phyloP scores from a whole-genome alignment of 2,888 invertebrate species.

The Torymus tubicola region DNA sequence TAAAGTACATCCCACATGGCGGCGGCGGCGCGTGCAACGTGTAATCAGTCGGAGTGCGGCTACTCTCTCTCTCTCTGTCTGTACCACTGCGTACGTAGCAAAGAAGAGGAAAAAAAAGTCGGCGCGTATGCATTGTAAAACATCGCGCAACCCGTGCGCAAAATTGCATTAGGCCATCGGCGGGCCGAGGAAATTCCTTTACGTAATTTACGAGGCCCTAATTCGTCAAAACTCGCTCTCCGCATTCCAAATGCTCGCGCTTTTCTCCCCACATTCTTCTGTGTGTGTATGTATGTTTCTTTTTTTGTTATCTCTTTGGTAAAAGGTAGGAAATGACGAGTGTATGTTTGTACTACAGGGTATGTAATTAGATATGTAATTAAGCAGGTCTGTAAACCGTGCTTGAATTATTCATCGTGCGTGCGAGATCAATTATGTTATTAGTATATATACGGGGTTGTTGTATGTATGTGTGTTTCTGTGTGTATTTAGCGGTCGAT shows the following conservation, averaged over 20 bases:
- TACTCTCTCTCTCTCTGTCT: too few relatives aligned
- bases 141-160: not conserved
- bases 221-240: conserved; percentile 11
- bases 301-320: too few relatives aligned
- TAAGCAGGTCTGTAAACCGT: not conserved
- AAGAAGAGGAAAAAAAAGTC: not conserved
- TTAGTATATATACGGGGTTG: not conserved
- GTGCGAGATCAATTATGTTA: conserved; percentile 23
- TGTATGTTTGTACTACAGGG: not conserved
- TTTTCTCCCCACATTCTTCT: not conserved
- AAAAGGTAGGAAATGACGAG: too few relatives aligned
- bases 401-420: not conserved
- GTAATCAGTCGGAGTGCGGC: too few relatives aligned
- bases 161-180: conserved; percentile 5
- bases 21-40: too few relatives aligned
- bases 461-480: too few relatives aligned
- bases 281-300: too few relatives aligned
- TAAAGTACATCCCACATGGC: too few relatives aligned
- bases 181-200: conserved; percentile 4
- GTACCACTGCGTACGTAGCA: not conserved
- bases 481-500: not conserved
- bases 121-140: not conserved
- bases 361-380: not conserved
- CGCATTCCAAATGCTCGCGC: conserved; percentile 6
- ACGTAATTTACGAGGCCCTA: conserved; percentile 19